Conservation (phyloP, 2,888 invertebrate species). For the Cerceris ruficornis region DNA sequence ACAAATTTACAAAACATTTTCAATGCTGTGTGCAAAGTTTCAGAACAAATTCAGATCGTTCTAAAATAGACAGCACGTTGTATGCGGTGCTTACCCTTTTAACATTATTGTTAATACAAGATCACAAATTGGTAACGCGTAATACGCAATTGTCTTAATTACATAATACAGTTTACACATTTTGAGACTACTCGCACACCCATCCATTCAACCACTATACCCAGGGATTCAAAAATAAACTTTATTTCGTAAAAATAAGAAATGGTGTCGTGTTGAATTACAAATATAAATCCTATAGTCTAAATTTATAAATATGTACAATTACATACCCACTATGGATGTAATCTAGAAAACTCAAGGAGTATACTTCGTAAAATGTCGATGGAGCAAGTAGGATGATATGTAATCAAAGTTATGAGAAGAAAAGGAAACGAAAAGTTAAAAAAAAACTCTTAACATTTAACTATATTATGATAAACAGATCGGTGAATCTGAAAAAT, state of each 20-base stretch:
- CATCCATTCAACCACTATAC: conserved; percentile 70
- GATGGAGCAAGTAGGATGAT: conserved; percentile 74
- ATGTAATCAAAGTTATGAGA: conserved; percentile 25
- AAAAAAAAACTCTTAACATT: conserved; percentile 15
- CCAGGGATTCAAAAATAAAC: conserved; percentile 76
- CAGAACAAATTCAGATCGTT: conserved; percentile 29
- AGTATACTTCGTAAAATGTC: conserved; percentile 64
- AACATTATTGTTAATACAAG: conserved; percentile 55
- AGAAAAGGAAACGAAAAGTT: background rate
- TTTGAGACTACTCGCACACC: conserved; percentile 65
- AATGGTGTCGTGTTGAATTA: conserved; percentile 77
- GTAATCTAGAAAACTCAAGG: conserved; percentile 68
- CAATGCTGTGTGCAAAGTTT: conserved; percentile 27
- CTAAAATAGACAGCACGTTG: conserved; percentile 34
- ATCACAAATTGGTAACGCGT: conserved; percentile 62
- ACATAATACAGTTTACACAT: conserved; percentile 56
- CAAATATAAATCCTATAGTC: conserved; percentile 78
- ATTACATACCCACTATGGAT: conserved; percentile 73
- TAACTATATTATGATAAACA: conserved; percentile 13
- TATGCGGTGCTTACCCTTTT: conserved; percentile 41
- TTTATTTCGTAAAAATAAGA: conserved; percentile 79
- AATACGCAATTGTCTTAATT: conserved; percentile 51
- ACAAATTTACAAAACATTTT: conserved; percentile 4
- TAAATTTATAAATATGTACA: conserved; percentile 80
- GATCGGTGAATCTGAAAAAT: conserved; percentile 7